Percentiles rank a stretch among this genome's conserved stretches.
phyloP scores from a whole-genome alignment of 1,140 invertebrate species.

The Paracyclopina nana region DNA sequence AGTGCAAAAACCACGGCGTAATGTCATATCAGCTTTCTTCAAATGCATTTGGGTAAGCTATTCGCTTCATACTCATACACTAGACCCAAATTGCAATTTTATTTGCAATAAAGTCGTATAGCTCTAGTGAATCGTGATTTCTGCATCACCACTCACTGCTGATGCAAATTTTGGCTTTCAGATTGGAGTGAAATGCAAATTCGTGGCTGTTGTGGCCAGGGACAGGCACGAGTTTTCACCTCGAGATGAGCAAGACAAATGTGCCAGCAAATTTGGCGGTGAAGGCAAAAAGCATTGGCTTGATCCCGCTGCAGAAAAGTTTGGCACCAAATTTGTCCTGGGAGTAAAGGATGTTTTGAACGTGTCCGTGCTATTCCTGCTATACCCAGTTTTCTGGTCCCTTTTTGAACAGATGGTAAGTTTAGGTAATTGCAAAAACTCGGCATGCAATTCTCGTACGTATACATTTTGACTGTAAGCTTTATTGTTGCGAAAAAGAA shows the following conservation, averaged over 20 bases:
- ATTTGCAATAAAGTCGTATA: no score
- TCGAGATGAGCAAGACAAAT: no score
- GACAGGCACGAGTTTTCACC: no score
- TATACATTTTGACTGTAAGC: neutral
- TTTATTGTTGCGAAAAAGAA: neutral
- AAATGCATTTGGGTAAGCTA: slow-evolving; percentile 11
- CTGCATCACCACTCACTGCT: no score
- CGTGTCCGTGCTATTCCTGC: slow-evolving; percentile 55
- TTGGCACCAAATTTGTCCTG: slow-evolving; percentile 39
- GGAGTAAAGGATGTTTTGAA: slow-evolving; percentile 52
- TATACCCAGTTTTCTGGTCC: slow-evolving; percentile 74
- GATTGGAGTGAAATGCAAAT: no score
- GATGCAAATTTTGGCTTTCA: no score
- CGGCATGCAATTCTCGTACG: neutral
- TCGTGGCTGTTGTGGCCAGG: no score
- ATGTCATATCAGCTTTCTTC: slow-evolving; percentile 5
- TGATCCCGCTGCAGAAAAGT: slow-evolving; percentile 49
- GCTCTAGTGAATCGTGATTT: no score
- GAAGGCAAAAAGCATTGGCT: slow-evolving; percentile 58
- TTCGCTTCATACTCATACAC: neutral
- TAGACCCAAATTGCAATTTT: no score
- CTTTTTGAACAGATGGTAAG: slow-evolving; percentile 49
- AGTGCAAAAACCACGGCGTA: neutral
- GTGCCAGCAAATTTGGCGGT: no score
- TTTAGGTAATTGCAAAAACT: neutral